A percentile compares a stretch with the other conserved stretches of the same genome.
phyloP scores from a whole-genome alignment of 2,888 invertebrate genomes.

The Drosophila maculinotata region DNA sequence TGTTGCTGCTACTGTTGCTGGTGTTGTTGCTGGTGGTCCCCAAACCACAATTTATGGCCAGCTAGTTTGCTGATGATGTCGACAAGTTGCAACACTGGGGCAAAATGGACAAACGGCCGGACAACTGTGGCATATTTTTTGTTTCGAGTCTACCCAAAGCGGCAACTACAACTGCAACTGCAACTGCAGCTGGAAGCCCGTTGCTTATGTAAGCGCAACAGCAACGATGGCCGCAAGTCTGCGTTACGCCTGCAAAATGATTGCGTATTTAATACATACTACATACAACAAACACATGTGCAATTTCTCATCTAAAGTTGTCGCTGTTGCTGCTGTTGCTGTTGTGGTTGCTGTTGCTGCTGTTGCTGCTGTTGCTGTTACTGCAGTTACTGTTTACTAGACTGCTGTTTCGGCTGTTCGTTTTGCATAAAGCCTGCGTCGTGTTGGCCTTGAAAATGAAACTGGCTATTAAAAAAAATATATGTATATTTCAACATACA shows the following conservation, averaged over 20 bases:
- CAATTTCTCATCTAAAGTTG: conserved; percentile 38
- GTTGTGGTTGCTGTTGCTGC: not conserved
- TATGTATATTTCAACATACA: not conserved
- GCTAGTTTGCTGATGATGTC: conserved; percentile 40
- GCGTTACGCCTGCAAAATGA: conserved; percentile 47
- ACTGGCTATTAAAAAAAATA: conserved; percentile 26
- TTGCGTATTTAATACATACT: conserved; percentile 28
- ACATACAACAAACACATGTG: not conserved
- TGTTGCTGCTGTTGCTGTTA: conserved; percentile 3
- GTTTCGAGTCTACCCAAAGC: conserved; percentile 26
- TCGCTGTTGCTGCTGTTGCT: conserved; percentile 12
- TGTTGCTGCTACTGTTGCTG: conserved; percentile 2
- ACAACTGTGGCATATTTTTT: conserved; percentile 35
- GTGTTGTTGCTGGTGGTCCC: conserved; percentile 18
- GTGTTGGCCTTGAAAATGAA: conserved; percentile 39
- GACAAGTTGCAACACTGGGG: conserved; percentile 69
- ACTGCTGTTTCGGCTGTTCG: conserved; percentile 3
- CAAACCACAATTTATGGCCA: conserved; percentile 51
- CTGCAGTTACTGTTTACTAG: conserved; percentile 3
- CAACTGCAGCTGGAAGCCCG: conserved; percentile 60
- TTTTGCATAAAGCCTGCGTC: conserved; percentile 30
- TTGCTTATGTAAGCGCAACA: conserved; percentile 67
- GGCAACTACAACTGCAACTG: conserved; percentile 52
- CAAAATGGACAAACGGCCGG: conserved; percentile 22
- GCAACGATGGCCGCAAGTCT: conserved; percentile 30